These are phyloP conservation scores for Smithornis capensis DNA, from an alignment of 2,113 vertebrate species.

Conservation along the genomic window DNA sequence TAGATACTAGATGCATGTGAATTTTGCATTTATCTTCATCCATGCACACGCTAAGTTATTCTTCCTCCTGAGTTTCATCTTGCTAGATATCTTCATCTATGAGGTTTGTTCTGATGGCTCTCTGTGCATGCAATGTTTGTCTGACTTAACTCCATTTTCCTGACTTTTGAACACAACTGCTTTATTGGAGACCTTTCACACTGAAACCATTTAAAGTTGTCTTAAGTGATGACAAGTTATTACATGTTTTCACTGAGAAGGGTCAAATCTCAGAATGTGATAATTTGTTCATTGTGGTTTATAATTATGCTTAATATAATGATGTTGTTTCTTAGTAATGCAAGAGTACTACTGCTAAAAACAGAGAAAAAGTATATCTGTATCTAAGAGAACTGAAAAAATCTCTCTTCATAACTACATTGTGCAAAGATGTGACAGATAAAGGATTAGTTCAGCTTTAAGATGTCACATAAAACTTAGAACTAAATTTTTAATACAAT, in stretches of 20 bases:
- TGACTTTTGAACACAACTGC: background rate
- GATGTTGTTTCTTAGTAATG: background rate
- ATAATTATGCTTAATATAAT: background rate
- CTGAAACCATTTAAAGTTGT: background rate
- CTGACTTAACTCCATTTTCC: background rate
- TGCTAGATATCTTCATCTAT: background rate
- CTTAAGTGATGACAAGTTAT: background rate
- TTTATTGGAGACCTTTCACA: background rate
- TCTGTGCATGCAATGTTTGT: fast-evolving
- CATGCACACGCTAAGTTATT: no score
- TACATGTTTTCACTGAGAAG: background rate
- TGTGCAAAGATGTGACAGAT: background rate
- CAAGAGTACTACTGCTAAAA: background rate
- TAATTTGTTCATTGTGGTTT: background rate
- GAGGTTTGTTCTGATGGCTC: background rate
- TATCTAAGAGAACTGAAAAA: background rate
- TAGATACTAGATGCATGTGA: background rate
- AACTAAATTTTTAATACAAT: background rate
- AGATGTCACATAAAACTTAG: background rate
- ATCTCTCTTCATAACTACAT: background rate
- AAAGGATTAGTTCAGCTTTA: background rate
- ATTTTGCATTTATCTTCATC: background rate
- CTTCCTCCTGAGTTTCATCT: background rate
- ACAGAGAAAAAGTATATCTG: background rate
- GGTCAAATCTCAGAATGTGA: background rate